Evolutionary conservation across 2,113 vertebrate genomes (phyloP), one percentile per base, ranked within the genome.

Genomic region (Todiramphus saurophagus): DNA sequence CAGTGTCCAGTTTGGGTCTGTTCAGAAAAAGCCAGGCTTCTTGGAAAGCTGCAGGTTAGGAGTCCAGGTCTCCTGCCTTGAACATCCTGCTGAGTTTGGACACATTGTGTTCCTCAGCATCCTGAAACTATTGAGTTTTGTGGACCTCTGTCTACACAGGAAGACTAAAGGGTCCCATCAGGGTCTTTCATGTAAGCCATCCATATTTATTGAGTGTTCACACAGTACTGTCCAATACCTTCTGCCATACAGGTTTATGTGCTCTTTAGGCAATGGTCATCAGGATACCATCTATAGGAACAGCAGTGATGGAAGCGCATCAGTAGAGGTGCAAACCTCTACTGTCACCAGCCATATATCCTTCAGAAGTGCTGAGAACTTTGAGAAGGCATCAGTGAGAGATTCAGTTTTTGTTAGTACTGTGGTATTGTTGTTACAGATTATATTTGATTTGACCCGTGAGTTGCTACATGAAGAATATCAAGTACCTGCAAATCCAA

Each of bases 391-490:
- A 72, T 16, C 41, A 18, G 11, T 10, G 35, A 53, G 41, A 60
- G 20, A 28, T 44, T 37, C 17, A 10, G 7, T 39, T 48, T 28
- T 19, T n/a, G 13, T 33, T 31, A 14, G 27, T 44, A 5, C 39
- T 44, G 44, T 31, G 64, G 2, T 15, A 59, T 44, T 74, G 78
- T 62, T 83, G 44, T 86, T 94, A 24, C 79, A 98, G 98, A 84
- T 98, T 72, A 89, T 98, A 92, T 96, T 97, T 83, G 97, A 98
- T 85, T 84, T 98, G 92, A 97, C 96, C n/a, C 55, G 1, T 16
- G 97, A 98, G 92, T 19, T 98, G 76, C 93, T 97, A 5, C 21
- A 86, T 73, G 87, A 96, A 67, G 75, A 97, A 30, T 90, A 92
- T 76, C 83, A 56, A 55, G 81, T 28, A 50, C 35, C 78, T 77